Percentiles rank a stretch among this genome's conserved stretches.
These are phyloP conservation scores for Ailuropoda melanoleuca DNA, from an alignment of 2,113 vertebrate genomes.

Conservation along the genomic window DNA sequence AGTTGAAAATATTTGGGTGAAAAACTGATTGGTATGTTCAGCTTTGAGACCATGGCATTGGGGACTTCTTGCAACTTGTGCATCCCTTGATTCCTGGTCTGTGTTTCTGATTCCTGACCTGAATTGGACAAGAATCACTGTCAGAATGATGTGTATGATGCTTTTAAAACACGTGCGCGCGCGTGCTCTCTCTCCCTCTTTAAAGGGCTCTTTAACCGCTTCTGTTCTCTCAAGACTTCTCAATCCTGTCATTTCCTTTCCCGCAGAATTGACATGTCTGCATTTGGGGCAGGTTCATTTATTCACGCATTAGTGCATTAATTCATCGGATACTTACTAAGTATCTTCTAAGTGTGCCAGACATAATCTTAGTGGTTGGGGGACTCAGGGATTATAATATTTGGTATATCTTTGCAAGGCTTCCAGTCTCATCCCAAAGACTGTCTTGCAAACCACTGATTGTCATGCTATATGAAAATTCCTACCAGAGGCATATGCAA, in stretches of 20 bases:
- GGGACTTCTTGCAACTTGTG: not conserved
- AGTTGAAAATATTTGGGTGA: not conserved
- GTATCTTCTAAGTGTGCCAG: not conserved
- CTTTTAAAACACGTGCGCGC: not conserved
- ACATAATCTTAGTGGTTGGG: not conserved
- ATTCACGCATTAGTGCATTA: not conserved
- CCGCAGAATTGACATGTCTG: not conserved
- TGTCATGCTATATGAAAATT: not conserved
- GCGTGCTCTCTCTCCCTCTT: not conserved
- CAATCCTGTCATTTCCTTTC: not conserved
- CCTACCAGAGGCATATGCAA: not conserved
- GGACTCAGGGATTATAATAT: not conserved
- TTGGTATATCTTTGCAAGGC: not conserved
- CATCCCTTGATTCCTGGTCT: not conserved
- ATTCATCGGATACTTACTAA: not conserved
- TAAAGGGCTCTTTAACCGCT: not conserved
- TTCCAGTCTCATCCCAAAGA: not conserved
- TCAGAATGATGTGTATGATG: not conserved
- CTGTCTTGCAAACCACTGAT: not conserved
- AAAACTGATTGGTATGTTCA: not conserved
- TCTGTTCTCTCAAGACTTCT: not conserved
- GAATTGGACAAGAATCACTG: not conserved
- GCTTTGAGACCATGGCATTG: not conserved
- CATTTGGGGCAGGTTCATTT: not conserved
- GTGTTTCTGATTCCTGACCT: not conserved